Conservation (phyloP, 2,113 vertebrate species). For the Campylomormyrus tamandua region DNA sequence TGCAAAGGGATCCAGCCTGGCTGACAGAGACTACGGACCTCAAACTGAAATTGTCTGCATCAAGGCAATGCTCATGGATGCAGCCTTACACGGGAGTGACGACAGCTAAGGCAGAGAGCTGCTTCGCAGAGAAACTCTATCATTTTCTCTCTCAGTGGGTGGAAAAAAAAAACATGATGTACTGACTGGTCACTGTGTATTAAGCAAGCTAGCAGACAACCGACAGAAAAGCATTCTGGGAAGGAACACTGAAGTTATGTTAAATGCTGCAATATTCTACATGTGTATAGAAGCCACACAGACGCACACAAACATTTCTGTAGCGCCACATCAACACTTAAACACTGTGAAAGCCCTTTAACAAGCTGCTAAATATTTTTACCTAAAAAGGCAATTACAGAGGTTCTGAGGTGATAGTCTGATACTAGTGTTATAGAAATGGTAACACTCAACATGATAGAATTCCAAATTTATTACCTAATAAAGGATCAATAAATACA, state of each 20-base stretch:
- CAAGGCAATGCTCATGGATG: background rate
- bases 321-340: background rate
- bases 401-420: background rate
- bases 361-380: background rate
- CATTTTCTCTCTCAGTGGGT: background rate
- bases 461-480: background rate
- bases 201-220: background rate
- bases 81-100: background rate
- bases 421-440: background rate
- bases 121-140: background rate
- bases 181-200: background rate
- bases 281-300: background rate
- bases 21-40: background rate
- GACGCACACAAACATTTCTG: background rate
- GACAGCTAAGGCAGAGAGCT: background rate
- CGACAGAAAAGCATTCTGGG: background rate
- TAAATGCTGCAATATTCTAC: background rate
- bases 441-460: background rate
- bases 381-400: background rate
- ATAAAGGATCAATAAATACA: background rate
- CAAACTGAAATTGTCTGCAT: background rate
- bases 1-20: background rate
- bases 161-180: background rate
- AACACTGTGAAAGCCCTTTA: background rate
- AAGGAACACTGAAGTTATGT: background rate